Percentiles rank a stretch among this genome's conserved stretches.
Conservation (phyloP, 2,113 vertebrate species). For the Blennius ocellaris region DNA sequence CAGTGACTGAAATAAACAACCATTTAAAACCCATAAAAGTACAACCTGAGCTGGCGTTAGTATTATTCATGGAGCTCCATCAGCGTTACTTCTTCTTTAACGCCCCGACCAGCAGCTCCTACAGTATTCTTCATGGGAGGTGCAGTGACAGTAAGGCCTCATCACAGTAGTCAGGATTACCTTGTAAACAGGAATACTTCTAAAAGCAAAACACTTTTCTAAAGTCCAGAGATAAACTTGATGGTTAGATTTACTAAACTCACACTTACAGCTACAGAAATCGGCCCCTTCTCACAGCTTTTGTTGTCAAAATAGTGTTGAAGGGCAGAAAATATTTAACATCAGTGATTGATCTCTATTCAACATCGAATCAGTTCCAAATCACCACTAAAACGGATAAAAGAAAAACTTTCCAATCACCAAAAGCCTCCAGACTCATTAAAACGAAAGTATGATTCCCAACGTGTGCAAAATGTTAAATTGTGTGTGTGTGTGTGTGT, state of each 20-base stretch:
- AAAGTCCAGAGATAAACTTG: not conserved
- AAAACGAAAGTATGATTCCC: not conserved
- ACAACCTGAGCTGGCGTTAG: conserved; percentile 31
- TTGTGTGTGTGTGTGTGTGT: too few species aligned
- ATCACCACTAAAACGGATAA: not conserved
- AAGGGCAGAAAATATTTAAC: not conserved
- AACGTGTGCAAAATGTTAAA: conserved; percentile 29
- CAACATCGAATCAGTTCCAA: not conserved
- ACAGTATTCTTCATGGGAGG: conserved; percentile 18
- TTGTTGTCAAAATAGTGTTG: not conserved
- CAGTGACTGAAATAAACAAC: conserved; percentile 4
- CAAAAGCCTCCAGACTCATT: not conserved
- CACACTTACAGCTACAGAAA: not conserved
- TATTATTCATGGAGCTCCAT: conserved; percentile 1
- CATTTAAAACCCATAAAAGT: conserved; percentile 7
- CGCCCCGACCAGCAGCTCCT: not conserved
- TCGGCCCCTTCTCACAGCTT: conserved; percentile 10
- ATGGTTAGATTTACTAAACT: not conserved
- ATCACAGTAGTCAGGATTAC: conserved; percentile 15
- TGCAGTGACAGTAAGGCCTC: conserved; percentile 16
- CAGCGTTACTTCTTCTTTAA: conserved; percentile 11
- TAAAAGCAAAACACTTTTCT: not conserved
- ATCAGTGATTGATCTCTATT: not conserved
- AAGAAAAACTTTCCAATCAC: not conserved
- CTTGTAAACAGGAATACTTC: not conserved